Percentiles rank a stretch among this genome's conserved stretches.
phyloP scores from a whole-genome alignment of 1,140 invertebrate genomes.

The Tetramorium simillimum region DNA sequence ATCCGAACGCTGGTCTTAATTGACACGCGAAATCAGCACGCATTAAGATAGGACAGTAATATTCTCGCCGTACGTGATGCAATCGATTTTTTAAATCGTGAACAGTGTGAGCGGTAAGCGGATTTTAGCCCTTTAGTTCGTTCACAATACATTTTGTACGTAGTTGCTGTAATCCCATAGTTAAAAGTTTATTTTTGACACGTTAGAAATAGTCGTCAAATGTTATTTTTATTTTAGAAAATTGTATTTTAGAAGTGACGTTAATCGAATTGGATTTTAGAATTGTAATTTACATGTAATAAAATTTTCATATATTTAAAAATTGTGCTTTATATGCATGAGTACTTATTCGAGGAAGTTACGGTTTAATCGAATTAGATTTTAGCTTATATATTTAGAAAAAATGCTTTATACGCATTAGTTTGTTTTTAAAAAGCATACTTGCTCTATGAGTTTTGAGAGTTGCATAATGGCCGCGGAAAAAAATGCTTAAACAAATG shows the following conservation, averaged over 20 bases:
- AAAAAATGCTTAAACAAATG: background rate
- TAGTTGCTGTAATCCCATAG: background rate
- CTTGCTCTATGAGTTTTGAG: background rate
- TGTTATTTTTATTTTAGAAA: background rate
- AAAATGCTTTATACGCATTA: background rate
- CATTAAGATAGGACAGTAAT: conserved; percentile 3
- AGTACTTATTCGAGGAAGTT: no score
- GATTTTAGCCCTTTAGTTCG: background rate
- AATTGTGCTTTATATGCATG: background rate
- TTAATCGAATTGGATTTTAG: background rate
- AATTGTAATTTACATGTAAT: background rate
- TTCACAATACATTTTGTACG: background rate
- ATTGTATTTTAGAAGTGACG: background rate
- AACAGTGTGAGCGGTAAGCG: background rate
- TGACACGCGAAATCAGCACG: conserved; percentile 45
- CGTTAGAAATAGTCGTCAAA: background rate
- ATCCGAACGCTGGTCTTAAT: conserved; percentile 52
- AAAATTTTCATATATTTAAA: background rate
- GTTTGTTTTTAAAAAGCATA: background rate
- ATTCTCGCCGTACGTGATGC: background rate
- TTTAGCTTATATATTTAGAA: background rate
- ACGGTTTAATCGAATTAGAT: background rate
- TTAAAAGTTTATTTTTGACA: background rate
- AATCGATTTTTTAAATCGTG: conserved; percentile 4
- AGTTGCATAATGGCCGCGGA: background rate